A percentile compares a stretch with the other conserved stretches of the same genome.
phyloP scores from a whole-genome alignment of 2,888 invertebrate genomes.

The Amorpha juglandis region DNA sequence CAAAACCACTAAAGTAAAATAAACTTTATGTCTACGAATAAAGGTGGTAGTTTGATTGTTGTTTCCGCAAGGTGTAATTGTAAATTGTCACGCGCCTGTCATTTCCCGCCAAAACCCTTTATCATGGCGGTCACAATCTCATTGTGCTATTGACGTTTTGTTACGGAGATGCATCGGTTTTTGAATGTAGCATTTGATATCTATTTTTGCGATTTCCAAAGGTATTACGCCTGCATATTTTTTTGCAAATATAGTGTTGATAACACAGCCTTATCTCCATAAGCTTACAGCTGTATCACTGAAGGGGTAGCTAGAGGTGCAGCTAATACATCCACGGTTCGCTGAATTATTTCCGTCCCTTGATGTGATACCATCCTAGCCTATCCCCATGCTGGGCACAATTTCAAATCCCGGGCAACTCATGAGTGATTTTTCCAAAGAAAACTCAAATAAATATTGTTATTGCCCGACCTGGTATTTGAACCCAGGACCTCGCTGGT shows the following conservation, averaged over 20 bases:
- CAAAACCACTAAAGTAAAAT: neutral
- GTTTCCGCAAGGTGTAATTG: constrained; percentile 15
- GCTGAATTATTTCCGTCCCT: no score
- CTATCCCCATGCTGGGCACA: no score
- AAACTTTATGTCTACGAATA: neutral
- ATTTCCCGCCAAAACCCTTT: constrained; percentile 24
- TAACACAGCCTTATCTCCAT: no score
- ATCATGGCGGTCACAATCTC: constrained; percentile 9
- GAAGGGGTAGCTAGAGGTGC: no score
- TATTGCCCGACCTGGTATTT: no score
- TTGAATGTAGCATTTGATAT: constrained; percentile 16
- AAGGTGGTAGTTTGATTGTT: neutral
- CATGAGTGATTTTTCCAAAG: no score
- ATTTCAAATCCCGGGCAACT: no score
- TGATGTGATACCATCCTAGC: no score
- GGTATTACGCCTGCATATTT: neutral
- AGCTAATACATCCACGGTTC: no score
- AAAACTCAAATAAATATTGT: no score
- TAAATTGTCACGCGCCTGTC: constrained; percentile 27
- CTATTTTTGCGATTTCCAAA: constrained; percentile 5
- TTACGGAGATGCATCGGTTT: constrained; percentile 20
- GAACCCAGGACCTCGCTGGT: no score
- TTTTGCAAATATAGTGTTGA: neutral
- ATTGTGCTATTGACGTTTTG: constrained; percentile 21
- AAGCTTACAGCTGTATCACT: no score